Percentiles rank a stretch among this genome's conserved stretches.
phyloP scores from a whole-genome alignment of 2,888 invertebrate genomes.

The Ophraella communa region DNA sequence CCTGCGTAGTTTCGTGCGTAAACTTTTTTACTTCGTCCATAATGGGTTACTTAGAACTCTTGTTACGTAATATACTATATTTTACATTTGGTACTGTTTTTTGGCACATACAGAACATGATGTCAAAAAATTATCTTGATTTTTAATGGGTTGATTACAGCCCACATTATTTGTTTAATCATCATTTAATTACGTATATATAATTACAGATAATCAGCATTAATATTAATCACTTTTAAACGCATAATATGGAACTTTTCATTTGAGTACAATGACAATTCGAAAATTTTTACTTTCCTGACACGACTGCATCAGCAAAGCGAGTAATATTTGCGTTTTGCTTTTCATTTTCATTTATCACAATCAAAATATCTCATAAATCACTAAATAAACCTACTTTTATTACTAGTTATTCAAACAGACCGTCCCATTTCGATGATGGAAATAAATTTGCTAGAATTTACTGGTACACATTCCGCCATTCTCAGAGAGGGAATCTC shows the following conservation, averaged over 20 bases:
- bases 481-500: slow-evolving; percentile 20
- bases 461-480: slow-evolving; percentile 31
- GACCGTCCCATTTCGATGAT: slow-evolving; percentile 28
- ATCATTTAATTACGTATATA: too few relatives aligned
- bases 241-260: background rate
- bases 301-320: background rate
- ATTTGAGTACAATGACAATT: background rate
- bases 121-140: too few relatives aligned
- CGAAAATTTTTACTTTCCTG: slow-evolving; percentile 15
- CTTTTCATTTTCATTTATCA: slow-evolving; percentile 39
- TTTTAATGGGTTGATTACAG: too few relatives aligned
- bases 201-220: too few relatives aligned
- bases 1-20: too few relatives aligned
- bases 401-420: slow-evolving; percentile 36
- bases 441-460: slow-evolving; percentile 32
- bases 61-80: too few relatives aligned
- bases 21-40: too few relatives aligned
- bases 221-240: background rate
- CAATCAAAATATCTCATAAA: slow-evolving; percentile 38
- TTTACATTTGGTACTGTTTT: too few relatives aligned
- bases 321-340: slow-evolving; percentile 21
- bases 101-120: too few relatives aligned
- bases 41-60: too few relatives aligned
- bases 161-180: too few relatives aligned
- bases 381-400: slow-evolving; percentile 38